Base-by-base conservation (phyloP, 2,797 vertebrate species). In the Rhodeus uyekii region DNA sequence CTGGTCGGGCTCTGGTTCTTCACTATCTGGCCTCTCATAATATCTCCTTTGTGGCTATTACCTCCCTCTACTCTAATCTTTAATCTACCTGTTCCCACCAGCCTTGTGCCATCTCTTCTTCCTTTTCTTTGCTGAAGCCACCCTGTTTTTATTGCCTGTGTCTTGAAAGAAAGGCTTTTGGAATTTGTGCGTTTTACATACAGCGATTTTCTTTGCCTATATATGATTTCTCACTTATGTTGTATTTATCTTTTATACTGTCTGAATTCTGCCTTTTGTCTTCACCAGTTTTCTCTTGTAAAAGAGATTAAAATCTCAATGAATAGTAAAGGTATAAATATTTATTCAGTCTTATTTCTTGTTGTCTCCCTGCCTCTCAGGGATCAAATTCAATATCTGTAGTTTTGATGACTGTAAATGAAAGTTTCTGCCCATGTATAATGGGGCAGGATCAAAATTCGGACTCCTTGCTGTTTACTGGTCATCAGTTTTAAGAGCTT, bases 401-500 rank as follows among this genome's bases (percentile, higher is more conserved):
- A 4, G 29, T 42, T 39, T n/a, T 36, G 8, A 32, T 38, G 38
- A 18, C 18, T 16, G 8, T 38, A 39, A 34, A 34, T 74, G 2
- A 3, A 42, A 22, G 18, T 19, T 71, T 27, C 8, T 29, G 24
- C 36, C 10, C 13, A 19, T 8, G 75, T 27, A 55, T 72, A 64
- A 68, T 76, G 64, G 36, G 24, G 90, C 91, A 73, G 93, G 93
- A 68, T 92, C 88, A 87, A 91, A 87, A 71, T 60, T 5, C 71
- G 68, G 50, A 42, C 65, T 29, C 36, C 61, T 63, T 63, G 44
- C 27, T 48, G 16, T 61, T 69, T 69, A 9, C 8, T 6, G 50
- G 19, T 34, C 61, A 36, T 46, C 36, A 24, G 13, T 22, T 67
- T 72, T 50, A 32, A 50, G 46, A 19, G 29, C 46, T 34, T 22